Conservation (phyloP, 1,140 invertebrate genomes). For the Caenorhabditis briggsae region DNA sequence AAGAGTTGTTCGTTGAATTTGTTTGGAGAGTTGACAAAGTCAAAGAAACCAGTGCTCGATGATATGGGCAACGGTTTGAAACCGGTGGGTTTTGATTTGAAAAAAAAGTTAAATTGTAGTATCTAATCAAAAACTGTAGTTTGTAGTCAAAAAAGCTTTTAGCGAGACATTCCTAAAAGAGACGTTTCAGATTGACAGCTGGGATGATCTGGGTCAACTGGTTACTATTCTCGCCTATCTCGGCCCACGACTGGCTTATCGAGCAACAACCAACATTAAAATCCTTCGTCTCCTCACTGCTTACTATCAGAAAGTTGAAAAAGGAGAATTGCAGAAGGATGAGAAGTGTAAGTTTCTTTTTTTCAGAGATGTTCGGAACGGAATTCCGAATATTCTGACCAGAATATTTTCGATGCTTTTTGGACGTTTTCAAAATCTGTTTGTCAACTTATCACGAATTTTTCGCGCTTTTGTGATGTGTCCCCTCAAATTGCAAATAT, state of each 20-base stretch:
- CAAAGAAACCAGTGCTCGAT: conserved; percentile 33
- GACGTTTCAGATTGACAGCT: background rate
- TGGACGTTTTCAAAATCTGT: too few species aligned
- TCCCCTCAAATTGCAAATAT: too few species aligned
- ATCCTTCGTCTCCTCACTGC: conserved; percentile 85
- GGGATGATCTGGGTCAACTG: conserved; percentile 80
- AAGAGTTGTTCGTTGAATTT: conserved; percentile 80
- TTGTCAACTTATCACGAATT: too few species aligned
- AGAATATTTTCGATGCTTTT: too few species aligned
- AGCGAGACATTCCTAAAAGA: too few species aligned
- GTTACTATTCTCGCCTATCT: conserved; percentile 89
- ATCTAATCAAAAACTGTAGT: background rate
- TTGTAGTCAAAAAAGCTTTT: too few species aligned
- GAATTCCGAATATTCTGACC: too few species aligned
- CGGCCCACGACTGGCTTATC: conserved; percentile 88
- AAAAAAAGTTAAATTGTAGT: background rate
- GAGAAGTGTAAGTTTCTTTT: conserved; percentile 22
- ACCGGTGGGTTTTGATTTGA: background rate
- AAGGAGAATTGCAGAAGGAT: conserved; percentile 29
- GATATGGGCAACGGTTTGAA: conserved; percentile 65
- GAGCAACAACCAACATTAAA: conserved; percentile 78
- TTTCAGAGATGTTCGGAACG: too few species aligned
- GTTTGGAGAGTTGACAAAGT: conserved; percentile 46
- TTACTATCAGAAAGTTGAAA: conserved; percentile 80
- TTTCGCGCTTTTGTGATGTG: too few species aligned